These are phyloP conservation scores for Glareola pratincola DNA, from an alignment of 2,113 vertebrate genomes.

Conservation along the genomic window DNA sequence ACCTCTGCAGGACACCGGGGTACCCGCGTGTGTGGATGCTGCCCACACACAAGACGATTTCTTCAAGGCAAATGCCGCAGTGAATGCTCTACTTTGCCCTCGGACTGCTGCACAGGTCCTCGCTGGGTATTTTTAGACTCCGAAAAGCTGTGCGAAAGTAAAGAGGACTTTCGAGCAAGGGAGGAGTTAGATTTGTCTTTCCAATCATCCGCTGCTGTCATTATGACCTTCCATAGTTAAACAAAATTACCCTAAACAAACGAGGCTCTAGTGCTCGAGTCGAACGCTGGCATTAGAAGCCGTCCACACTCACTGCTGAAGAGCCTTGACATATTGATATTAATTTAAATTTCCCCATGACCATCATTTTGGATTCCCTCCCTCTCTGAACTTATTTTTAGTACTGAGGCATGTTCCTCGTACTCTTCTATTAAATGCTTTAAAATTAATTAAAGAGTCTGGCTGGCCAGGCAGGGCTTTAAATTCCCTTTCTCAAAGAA, in stretches of 20 bases:
- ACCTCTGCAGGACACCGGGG: rapidly evolving
- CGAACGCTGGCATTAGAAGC: background rate
- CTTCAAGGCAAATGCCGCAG: rapidly evolving
- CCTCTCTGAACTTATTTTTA: background rate
- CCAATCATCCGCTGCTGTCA: background rate
- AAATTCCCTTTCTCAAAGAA: background rate
- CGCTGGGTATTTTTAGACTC: background rate
- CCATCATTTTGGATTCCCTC: constrained; percentile 17
- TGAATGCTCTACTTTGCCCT: rapidly evolving
- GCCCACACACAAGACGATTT: background rate
- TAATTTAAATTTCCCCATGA: constrained; percentile 39
- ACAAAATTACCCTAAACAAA: constrained; percentile 34
- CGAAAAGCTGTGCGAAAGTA: background rate
- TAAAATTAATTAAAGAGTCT: constrained; percentile 32
- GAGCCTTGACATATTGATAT: background rate
- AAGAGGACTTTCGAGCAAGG: background rate
- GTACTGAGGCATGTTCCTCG: background rate
- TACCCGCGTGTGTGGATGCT: background rate
- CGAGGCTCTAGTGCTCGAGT: background rate
- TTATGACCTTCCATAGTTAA: background rate
- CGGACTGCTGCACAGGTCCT: background rate
- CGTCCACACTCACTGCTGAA: background rate
- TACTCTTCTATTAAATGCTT: constrained; percentile 27
- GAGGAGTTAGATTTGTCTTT: background rate
- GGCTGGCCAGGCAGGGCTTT: background rate